A percentile compares a stretch with the other conserved stretches of the same genome.
These are phyloP conservation scores for Rhodinocichla rosea DNA, from an alignment of 2,113 vertebrate genomes.

Conservation along the genomic window DNA sequence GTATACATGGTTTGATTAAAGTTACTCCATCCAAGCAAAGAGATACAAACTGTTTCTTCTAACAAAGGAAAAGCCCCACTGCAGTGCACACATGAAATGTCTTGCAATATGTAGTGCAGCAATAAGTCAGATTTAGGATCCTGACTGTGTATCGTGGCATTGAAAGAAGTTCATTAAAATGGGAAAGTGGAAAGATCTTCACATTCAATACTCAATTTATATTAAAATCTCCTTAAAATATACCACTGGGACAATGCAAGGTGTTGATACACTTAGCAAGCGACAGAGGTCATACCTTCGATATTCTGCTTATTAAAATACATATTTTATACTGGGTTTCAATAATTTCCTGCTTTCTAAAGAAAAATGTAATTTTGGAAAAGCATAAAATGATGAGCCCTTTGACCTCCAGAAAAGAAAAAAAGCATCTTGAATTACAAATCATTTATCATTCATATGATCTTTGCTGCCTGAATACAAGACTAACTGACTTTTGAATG, in stretches of 20 bases:
- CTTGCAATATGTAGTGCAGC: not conserved
- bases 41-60: not conserved
- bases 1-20: not conserved
- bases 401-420: not conserved
- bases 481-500: slow-evolving; percentile 41
- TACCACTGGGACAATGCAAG: not conserved
- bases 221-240: slow-evolving; percentile 11
- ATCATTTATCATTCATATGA: slow-evolving; percentile 42
- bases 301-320: not conserved
- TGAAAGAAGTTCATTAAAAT: slow-evolving; percentile 22
- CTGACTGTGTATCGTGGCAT: not conserved
- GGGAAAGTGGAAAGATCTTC: not conserved
- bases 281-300: not conserved
- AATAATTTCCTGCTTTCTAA: slow-evolving; percentile 24
- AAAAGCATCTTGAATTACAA: slow-evolving; percentile 2
- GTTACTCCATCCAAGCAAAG: not conserved
- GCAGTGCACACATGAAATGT: not conserved
- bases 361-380: slow-evolving; percentile 3
- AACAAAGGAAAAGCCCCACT: not conserved
- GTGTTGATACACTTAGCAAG: not conserved
- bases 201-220: not conserved
- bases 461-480: slow-evolving; percentile 49
- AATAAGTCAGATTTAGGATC: not conserved
- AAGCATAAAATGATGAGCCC: not conserved
- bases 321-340: not conserved